Conservation (phyloP, 2,888 invertebrate genomes). For the Lumbricus terrestris region DNA sequence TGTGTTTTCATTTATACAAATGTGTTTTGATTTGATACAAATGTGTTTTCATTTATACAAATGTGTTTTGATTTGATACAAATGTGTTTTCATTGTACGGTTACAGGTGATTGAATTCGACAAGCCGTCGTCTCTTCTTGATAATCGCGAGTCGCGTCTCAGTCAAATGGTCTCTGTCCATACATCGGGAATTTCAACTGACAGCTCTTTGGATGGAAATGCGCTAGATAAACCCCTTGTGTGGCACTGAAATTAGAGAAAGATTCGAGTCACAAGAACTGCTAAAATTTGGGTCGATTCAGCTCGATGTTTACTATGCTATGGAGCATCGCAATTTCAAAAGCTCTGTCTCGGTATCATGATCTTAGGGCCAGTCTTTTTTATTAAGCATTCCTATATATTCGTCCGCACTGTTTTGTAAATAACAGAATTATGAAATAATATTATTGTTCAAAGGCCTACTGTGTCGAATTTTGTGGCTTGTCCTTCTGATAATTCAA, state of each 20-base stretch:
- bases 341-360: not conserved
- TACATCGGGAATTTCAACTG: not conserved
- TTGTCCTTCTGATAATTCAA: not conserved
- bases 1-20: no score
- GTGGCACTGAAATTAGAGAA: not conserved
- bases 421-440: not conserved
- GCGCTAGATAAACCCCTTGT: not conserved
- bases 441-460: no score
- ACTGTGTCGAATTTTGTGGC: no score
- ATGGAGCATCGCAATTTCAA: not conserved
- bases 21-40: not conserved
- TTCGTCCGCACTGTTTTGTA: not conserved
- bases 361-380: not conserved
- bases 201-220: not conserved
- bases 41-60: no score
- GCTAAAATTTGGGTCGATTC: no score
- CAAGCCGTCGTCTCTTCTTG: conserved; percentile 59
- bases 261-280: not conserved
- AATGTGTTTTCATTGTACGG: not conserved
- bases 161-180: conserved; percentile 20
- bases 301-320: no score
- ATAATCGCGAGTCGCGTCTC: conserved; percentile 47
- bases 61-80: not conserved
- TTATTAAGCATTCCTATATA: not conserved
- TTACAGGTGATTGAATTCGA: conserved; percentile 60